A percentile compares a stretch with the other conserved stretches of the same genome.
phyloP scores from a whole-genome alignment of 2,113 vertebrate species.

The Shinisaurus crocodilurus region DNA sequence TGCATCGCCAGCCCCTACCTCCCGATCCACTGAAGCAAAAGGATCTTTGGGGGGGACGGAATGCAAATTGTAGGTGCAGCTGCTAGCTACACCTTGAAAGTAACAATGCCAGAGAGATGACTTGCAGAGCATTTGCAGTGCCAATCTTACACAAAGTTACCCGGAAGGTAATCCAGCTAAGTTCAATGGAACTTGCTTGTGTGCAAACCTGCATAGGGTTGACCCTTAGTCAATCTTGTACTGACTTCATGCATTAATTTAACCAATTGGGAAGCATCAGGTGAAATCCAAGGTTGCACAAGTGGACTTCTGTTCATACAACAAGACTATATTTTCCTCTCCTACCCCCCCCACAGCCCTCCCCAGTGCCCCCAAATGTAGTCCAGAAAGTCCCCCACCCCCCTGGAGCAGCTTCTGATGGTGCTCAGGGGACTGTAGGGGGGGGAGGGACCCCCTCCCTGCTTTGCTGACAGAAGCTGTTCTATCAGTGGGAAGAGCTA shows the following conservation, averaged over 20 bases:
- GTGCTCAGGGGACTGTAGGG: not conserved
- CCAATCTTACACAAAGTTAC: too few species aligned
- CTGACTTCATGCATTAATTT: not conserved
- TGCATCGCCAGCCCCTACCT: too few species aligned
- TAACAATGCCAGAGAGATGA: too few species aligned
- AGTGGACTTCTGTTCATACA: not conserved
- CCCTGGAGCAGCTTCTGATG: not conserved
- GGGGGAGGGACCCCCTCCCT: not conserved
- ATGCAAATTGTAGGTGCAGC: too few species aligned
- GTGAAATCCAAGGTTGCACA: not conserved
- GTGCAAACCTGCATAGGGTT: too few species aligned
- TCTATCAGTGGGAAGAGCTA: not conserved
- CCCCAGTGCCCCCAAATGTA: not conserved
- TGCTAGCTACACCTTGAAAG: too few species aligned
- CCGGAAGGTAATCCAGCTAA: too few species aligned
- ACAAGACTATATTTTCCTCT: not conserved
- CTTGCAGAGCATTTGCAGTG: too few species aligned
- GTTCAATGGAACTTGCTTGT: too few species aligned
- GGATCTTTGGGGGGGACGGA: too few species aligned
- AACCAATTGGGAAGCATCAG: not conserved
- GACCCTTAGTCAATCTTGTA: not conserved
- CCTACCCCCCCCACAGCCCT: not conserved
- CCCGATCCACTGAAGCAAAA: too few species aligned
- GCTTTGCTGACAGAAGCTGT: not conserved
- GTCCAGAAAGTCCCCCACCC: not conserved